Conservation (phyloP, 1,140 invertebrate species). For the Drosophila repleta region DNA sequence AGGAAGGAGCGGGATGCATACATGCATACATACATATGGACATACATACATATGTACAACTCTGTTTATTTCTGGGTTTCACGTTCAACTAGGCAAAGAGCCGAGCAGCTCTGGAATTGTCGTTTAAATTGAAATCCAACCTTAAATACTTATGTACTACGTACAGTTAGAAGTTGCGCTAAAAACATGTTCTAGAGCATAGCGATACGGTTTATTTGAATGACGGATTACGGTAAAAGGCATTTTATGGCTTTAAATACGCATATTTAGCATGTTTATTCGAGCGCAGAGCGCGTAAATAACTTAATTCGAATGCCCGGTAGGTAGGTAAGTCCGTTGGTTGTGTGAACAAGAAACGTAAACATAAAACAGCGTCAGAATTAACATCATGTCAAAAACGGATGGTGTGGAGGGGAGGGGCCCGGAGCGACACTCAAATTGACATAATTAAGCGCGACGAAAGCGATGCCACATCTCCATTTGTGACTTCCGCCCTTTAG, state of each 20-base stretch:
- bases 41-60: no score
- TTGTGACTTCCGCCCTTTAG: constrained; percentile 57
- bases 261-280: constrained; percentile 14
- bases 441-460: constrained; percentile 30
- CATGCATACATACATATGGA: no score
- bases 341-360: constrained; percentile 4
- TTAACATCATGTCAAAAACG: constrained; percentile 17
- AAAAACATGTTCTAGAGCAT: constrained; percentile 29
- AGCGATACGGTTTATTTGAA: constrained; percentile 16
- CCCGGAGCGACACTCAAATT: constrained; percentile 14
- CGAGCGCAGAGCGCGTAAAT: constrained; percentile 41
- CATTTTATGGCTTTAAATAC: constrained; percentile 30
- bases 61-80: constrained; percentile 9
- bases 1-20: no score
- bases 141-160: constrained; percentile 13
- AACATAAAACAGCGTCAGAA: constrained; percentile 15
- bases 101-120: constrained; percentile 47
- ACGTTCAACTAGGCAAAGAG: constrained; percentile 18
- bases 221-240: constrained; percentile 18
- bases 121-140: constrained; percentile 30
- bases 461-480: constrained; percentile 44
- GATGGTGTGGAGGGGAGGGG: no score
- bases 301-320: constrained; percentile 50
- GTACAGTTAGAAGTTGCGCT: constrained; percentile 32
- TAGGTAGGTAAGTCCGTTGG: constrained; percentile 17